Evolutionary conservation across 2,888 invertebrate genomes (phyloP), one percentile per base, ranked within the genome.

Genomic region (Cetonia aurata): DNA sequence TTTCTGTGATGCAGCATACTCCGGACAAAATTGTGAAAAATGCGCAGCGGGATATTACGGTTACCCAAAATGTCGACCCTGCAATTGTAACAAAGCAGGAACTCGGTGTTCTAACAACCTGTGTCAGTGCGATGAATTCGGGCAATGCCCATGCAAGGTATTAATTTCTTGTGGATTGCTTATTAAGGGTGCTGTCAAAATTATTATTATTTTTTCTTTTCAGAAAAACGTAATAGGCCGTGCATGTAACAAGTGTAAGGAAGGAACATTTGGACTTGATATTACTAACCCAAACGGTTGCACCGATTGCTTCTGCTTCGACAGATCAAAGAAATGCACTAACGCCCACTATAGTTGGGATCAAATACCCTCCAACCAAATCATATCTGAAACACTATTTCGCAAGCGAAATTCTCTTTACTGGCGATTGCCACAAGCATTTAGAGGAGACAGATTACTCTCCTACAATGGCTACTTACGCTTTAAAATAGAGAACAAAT

Each of bases 261-360:
- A 91, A 48, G 93, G 95, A 17, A 94, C 96, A 0, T 99, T 98
- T 83, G 96, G 96, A 0, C 85, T 99, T 25, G 89, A 93, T 0
- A 85, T 84, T 0, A 88, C 90, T 53, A 96, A 94, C 83, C 90
- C 93, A 0, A 89, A 89, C 67, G 99, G 99, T 6, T 99, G 99
- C 83, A 96, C 96, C 0, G 91, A 93, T 71, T 99, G 99, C 84
- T 99, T 97, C 88, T 99, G 99, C 86, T 99, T 98, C 85, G 95
- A 94, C 0, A 89, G 96, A 78, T 92, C 93, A 59, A 87, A 90
- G 3, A 88, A 88, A 67, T 99, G 98, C 83, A 86, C 88, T 42
- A 95, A 96, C 83, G 93, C 96, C 0, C 89, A 89, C 31, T 90
- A 94, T 72, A 91, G 93, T 0, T 95, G 98, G 91, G 93, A 93